Conservation (phyloP, 2,797 vertebrate genomes). For the Harpagifer antarcticus region DNA sequence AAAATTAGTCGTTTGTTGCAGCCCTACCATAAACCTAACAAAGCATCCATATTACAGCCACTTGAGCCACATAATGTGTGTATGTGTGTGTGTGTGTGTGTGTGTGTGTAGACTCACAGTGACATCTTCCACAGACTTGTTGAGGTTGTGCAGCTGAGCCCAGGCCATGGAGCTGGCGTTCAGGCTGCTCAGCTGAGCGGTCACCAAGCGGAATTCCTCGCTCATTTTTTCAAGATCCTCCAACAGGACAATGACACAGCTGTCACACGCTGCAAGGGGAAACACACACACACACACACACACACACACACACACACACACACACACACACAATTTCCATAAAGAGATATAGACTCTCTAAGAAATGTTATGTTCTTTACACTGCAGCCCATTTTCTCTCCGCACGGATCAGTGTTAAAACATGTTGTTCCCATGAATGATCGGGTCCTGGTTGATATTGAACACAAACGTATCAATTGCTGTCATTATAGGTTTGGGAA, state of each 20-base stretch:
- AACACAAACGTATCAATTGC: neutral
- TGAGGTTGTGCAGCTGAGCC: slow-evolving; percentile 86
- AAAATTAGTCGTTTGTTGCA: no score
- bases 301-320: no score
- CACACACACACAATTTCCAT: neutral
- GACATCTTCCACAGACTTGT: slow-evolving; percentile 79
- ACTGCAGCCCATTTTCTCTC: no score
- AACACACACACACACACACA: neutral
- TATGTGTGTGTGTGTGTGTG: slow-evolving; percentile 14
- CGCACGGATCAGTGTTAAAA: no score
- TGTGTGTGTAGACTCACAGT: slow-evolving; percentile 72
- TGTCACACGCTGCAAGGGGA: slow-evolving; percentile 89
- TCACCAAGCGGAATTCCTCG: slow-evolving; percentile 76
- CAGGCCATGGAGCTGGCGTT: slow-evolving; percentile 91
- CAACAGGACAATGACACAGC: slow-evolving; percentile 92
- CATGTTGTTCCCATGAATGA: no score
- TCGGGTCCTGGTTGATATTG: no score
- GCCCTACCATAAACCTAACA: neutral
- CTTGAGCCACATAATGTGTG: neutral
- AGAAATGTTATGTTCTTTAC: no score
- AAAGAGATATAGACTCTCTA: no score
- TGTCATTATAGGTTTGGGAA: neutral
- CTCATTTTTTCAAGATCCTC: slow-evolving; percentile 88
- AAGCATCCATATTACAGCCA: neutral
- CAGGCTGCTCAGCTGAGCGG: slow-evolving; percentile 84